Conservation (phyloP, 2,888 invertebrate genomes). For the Mechanitis mazaeus region DNA sequence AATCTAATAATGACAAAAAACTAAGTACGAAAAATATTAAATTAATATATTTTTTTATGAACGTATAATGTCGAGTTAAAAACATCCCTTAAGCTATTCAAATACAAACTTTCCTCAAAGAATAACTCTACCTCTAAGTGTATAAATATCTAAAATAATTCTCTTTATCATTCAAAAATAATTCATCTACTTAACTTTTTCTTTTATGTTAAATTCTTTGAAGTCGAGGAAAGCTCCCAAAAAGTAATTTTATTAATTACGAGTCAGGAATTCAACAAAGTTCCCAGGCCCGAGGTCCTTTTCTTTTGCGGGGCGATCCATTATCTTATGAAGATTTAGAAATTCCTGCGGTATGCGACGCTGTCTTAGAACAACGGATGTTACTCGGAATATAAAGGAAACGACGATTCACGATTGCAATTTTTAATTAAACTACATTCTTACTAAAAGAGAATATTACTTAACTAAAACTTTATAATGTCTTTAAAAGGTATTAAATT, state of each 20-base stretch:
- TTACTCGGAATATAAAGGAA: conserved; percentile 29
- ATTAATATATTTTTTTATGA: not conserved
- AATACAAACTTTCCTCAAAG: conserved; percentile 24
- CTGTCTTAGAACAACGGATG: conserved; percentile 31
- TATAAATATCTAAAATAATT: conserved; percentile 70
- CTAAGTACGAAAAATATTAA: not conserved
- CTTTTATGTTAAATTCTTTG: conserved; percentile 75
- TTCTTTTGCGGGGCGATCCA: conserved; percentile 73
- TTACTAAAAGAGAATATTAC: not conserved
- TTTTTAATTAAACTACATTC: conserved; percentile 25
- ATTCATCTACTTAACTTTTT: conserved; percentile 76
- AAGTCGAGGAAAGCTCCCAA: conserved; percentile 75
- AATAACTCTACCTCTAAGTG: conserved; percentile 51
- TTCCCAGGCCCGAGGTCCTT: conserved; percentile 69
- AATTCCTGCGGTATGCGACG: conserved; percentile 67
- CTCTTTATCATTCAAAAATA: conserved; percentile 74
- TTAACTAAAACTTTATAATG: not conserved
- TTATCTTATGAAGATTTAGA: conserved; percentile 76
- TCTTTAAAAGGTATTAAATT: not conserved
- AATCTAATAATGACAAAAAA: too few relatives aligned
- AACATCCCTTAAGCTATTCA: conserved; percentile 14
- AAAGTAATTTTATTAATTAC: conserved; percentile 78
- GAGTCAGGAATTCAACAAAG: conserved; percentile 76
- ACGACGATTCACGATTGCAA: conserved; percentile 22
- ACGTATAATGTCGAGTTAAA: not conserved